Conservation (phyloP, 2,113 vertebrate species). For the Oreotragus oreotragus region DNA sequence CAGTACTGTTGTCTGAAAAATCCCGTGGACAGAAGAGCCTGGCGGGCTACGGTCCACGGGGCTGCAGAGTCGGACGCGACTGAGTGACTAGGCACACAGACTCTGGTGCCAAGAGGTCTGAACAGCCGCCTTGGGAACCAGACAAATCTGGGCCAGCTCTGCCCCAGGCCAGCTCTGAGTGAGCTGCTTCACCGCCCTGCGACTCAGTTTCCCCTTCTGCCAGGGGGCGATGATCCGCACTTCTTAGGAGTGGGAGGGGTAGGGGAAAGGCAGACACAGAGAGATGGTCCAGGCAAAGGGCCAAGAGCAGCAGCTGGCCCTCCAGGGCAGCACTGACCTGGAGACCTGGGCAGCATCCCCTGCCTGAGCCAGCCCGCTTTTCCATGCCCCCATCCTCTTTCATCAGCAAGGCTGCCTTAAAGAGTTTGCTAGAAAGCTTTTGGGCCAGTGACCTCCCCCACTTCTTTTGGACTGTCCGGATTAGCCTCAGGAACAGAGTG, state of each 20-base stretch:
- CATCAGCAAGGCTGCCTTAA: background rate
- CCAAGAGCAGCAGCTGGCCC: fast-evolving
- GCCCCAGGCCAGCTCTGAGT: background rate
- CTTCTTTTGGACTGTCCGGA: background rate
- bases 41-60: background rate
- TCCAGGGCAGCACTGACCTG: fast-evolving
- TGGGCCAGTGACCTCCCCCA: background rate
- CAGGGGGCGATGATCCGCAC: background rate
- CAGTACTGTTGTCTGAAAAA: background rate
- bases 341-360: background rate
- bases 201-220: background rate
- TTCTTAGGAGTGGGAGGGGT: background rate
- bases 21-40: background rate
- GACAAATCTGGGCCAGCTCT: background rate
- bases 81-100: background rate
- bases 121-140: background rate
- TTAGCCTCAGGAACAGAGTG: fast-evolving
- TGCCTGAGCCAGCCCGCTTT: fast-evolving
- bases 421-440: background rate
- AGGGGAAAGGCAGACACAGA: background rate
- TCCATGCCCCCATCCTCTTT: fast-evolving
- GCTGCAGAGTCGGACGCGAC: background rate
- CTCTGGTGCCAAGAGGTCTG: fast-evolving
- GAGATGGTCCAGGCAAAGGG: fast-evolving
- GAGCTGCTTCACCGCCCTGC: too few relatives aligned